phyloP scores from a whole-genome alignment of 1,140 invertebrate genomes.

The Diabrotica virgifera region DNA sequence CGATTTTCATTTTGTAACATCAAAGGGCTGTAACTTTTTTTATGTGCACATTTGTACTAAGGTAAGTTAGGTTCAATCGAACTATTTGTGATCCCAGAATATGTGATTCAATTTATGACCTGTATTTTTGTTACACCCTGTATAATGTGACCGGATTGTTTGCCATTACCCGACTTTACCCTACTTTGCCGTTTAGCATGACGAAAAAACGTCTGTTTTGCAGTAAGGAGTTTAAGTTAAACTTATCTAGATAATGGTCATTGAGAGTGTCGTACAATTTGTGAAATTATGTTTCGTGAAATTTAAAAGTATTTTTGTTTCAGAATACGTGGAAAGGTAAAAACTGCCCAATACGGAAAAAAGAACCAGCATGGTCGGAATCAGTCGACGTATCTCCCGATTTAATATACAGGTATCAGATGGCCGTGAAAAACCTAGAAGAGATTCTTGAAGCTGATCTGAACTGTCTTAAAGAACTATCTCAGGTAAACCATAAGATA shows the following conservation, averaged over 20 bases:
- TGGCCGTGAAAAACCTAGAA: constrained; percentile 57
- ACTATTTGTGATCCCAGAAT: too few species aligned
- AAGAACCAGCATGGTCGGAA: constrained; percentile 64
- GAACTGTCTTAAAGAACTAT: constrained; percentile 56
- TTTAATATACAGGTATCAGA: constrained; percentile 67
- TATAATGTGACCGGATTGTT: too few species aligned
- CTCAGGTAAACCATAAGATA: constrained; percentile 51
- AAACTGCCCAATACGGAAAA: constrained; percentile 46
- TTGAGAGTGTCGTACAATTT: background rate
- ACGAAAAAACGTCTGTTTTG: too few species aligned
- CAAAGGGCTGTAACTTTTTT: too few species aligned
- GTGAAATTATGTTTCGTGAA: background rate
- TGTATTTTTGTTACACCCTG: too few species aligned
- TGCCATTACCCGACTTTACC: background rate
- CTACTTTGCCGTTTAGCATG: too few species aligned
- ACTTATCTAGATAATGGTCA: too few species aligned
- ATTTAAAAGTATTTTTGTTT: constrained; percentile 13
- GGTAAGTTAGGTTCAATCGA: too few species aligned
- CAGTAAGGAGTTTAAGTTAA: too few species aligned
- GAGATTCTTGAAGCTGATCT: constrained; percentile 64
- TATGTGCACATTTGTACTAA: too few species aligned
- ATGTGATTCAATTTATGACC: too few species aligned
- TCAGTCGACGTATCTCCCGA: constrained; percentile 62
- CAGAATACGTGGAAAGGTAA: constrained; percentile 34
- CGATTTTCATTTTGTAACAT: too few species aligned